These are phyloP conservation scores for Hirudo medicinalis DNA, from an alignment of 1,140 invertebrate genomes.

Conservation along the genomic window DNA sequence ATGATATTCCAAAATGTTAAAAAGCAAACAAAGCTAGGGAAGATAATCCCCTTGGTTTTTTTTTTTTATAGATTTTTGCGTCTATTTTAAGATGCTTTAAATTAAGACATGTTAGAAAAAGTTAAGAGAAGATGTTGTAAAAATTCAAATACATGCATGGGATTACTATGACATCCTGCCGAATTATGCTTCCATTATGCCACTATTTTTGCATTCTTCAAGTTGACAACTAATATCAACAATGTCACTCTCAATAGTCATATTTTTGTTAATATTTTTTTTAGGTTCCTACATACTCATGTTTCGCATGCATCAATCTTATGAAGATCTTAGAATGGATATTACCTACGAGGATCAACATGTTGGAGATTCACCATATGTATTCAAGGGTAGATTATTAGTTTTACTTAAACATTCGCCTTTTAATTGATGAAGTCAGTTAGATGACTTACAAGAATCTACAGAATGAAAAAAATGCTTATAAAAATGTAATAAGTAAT, in stretches of 20 bases:
- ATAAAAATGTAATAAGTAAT: too few relatives aligned
- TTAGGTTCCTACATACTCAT: constrained; percentile 71
- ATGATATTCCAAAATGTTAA: too few relatives aligned
- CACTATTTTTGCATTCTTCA: constrained; percentile 27
- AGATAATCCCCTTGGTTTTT: too few relatives aligned
- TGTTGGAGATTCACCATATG: constrained; percentile 55
- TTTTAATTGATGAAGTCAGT: too few relatives aligned
- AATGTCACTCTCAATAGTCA: constrained; percentile 25
- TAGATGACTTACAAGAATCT: too few relatives aligned
- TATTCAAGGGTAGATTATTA: constrained; percentile 46
- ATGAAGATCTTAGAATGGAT: constrained; percentile 55
- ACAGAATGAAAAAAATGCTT: too few relatives aligned
- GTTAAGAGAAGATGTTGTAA: too few relatives aligned
- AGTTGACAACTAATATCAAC: constrained; percentile 23
- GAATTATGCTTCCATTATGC: neutral
- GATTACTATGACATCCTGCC: constrained; percentile 19
- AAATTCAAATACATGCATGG: too few relatives aligned
- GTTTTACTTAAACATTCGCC: constrained; percentile 5
- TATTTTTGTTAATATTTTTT: constrained; percentile 57
- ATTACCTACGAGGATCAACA: constrained; percentile 55
- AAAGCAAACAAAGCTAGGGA: too few relatives aligned
- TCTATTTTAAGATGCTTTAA: too few relatives aligned
- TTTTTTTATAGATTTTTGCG: too few relatives aligned
- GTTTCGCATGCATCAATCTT: constrained; percentile 64
- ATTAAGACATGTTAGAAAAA: too few relatives aligned